Base-by-base conservation (phyloP, 2,888 invertebrate genomes). In the Protophormia terraenovae region DNA sequence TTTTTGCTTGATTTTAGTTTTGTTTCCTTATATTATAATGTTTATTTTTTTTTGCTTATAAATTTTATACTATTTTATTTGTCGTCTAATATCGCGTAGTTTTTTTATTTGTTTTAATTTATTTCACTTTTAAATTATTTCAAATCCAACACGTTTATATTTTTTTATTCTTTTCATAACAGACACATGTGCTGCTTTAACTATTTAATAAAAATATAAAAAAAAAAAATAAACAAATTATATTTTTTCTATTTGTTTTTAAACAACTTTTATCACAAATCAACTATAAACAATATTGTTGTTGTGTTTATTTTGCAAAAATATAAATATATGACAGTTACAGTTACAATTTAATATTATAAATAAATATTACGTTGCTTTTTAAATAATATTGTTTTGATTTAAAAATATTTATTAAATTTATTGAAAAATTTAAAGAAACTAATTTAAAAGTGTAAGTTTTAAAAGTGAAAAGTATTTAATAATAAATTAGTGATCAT, bases 111-210 rank as follows among this genome's bases (percentile, higher is more conserved):
- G 16, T 72, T 73, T 50, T 41, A 29, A 38, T 55, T 55, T 62
- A 24, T 71, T n/a, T 55, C 16, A n/a, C 50, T 64, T 76, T 45
- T 38, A 5, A 58, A 27, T 69, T 64, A 64, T 77, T 77, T 71
- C 32, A 64, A 76, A 77, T 55, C 29, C 64, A 77, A 66, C 82
- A 82, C 82, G 82, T 82, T 82, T 67, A 41, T 64, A n/a, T 80
- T 53, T 81, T 16, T 47, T 32, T 75, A 32, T 53, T 58, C 8
- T 58, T 32, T 64, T 71, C n/a, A 35, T 27, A 14, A 35, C 62
- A 76, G 69, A 71, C 69, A 47, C 71, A 64, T 76, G 82, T 75
- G 75, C 50, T 16, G n/a, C n/a, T n/a, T n/a, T 8, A 81, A 75
- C 38, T 50, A 60, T 67, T 64, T 64, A 29, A 60, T 16, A 75